phyloP scores from a whole-genome alignment of 2,888 invertebrate genomes.

The Ophion ellenae region DNA sequence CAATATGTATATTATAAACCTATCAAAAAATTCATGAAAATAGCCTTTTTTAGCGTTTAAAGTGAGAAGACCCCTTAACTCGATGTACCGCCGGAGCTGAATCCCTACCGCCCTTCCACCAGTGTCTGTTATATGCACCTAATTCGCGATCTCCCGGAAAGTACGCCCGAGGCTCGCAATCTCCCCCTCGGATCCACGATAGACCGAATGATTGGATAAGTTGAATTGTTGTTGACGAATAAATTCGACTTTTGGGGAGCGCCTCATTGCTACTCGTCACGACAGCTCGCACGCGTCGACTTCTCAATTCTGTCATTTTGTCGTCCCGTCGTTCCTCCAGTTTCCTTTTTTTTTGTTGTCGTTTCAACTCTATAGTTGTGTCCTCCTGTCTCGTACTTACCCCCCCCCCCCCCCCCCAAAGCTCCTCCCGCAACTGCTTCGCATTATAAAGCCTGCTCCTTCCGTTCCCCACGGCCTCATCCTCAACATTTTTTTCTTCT shows the following conservation, averaged over 20 bases:
- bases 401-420: background rate
- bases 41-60: no score
- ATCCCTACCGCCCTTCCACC: no score
- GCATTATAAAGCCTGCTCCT: conserved; percentile 25
- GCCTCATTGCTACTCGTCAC: conserved; percentile 76
- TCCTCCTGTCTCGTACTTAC: conserved; percentile 34
- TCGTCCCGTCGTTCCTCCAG: conserved; percentile 23
- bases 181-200: conserved; percentile 36
- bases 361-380: background rate
- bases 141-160: conserved; percentile 1
- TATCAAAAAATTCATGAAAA: no score
- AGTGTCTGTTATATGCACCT: no score
- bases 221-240: conserved; percentile 77
- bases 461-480: conserved; percentile 7
- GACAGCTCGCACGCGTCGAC: conserved; percentile 71
- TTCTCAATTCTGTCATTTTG: conserved; percentile 39
- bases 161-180: conserved; percentile 45
- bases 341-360: background rate
- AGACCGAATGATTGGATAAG: conserved; percentile 73
- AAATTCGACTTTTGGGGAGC: conserved; percentile 54
- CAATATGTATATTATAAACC: no score
- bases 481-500: conserved; percentile 16
- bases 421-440: background rate
- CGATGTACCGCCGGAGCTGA: no score
- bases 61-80: no score